A percentile compares a stretch with the other conserved stretches of the same genome.
Conservation (phyloP, 2,113 vertebrate species). For the Nothoprocta pentlandii region DNA sequence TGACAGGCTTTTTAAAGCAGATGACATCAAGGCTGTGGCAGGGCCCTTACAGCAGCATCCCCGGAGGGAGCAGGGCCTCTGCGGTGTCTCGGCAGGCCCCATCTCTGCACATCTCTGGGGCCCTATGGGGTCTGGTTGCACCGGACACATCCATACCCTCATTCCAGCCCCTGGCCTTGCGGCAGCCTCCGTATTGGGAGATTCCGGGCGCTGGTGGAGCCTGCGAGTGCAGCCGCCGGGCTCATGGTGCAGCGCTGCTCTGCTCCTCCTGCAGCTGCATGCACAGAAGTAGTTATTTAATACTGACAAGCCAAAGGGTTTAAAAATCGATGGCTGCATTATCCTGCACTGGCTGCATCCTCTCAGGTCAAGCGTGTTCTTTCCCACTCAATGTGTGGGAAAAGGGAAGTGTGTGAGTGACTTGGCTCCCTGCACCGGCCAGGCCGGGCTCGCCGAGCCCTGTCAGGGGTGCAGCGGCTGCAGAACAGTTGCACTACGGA, state of each 20-base stretch:
- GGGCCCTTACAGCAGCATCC: slow-evolving; percentile 34
- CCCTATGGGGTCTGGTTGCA: too few relatives aligned
- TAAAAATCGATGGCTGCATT: background rate
- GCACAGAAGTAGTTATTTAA: background rate
- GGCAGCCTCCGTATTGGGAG: fast-evolving
- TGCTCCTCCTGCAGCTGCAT: background rate
- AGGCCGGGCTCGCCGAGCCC: background rate
- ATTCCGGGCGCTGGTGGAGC: background rate
- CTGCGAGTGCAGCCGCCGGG: background rate
- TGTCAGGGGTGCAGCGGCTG: background rate
- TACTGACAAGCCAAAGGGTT: background rate
- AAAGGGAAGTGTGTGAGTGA: background rate
- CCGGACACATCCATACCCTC: fast-evolving
- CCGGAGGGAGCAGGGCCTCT: background rate
- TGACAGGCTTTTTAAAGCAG: slow-evolving; percentile 57
- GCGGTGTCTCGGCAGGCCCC: background rate
- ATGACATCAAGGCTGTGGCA: slow-evolving; percentile 40
- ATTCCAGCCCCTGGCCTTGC: background rate
- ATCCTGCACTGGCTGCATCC: background rate
- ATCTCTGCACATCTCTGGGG: too few relatives aligned
- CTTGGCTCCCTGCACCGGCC: background rate
- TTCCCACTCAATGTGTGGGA: fast-evolving
- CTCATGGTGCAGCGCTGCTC: background rate
- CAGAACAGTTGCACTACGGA: background rate
- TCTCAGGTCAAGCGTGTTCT: background rate